Evolutionary conservation across 1,140 invertebrate genomes (phyloP).

Genomic region (Dysdera silvatica): DNA sequence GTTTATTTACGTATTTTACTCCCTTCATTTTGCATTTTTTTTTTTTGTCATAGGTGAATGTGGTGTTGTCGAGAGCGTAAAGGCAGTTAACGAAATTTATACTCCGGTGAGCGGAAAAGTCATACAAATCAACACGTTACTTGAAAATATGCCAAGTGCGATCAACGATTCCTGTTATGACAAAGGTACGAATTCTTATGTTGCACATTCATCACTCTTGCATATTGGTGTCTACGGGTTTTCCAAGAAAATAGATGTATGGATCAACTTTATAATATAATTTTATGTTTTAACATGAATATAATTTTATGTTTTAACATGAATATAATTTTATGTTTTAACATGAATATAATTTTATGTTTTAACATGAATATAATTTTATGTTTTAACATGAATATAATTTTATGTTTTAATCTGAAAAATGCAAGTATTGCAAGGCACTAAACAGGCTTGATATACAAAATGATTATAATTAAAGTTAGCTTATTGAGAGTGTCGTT

Average conservation of each 20-base stretch:
- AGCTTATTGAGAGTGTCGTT: too few species aligned
- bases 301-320: not conserved
- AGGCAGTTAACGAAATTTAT: conserved; percentile 86
- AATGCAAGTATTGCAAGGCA: too few species aligned
- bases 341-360: too few species aligned
- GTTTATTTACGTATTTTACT: not conserved
- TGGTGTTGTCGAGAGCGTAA: conserved; percentile 93
- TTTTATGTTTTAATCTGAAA: too few species aligned
- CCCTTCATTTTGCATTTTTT: not conserved
- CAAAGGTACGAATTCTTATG: conserved; percentile 55
- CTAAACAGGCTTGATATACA: too few species aligned
- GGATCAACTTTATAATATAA: not conserved
- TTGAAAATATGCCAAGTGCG: conserved; percentile 72
- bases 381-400: too few species aligned
- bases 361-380: too few species aligned
- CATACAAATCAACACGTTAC: conserved; percentile 67
- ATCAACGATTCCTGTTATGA: conserved; percentile 89
- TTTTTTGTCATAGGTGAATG: conserved; percentile 62
- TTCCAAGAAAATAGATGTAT: too few species aligned
- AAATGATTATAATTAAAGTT: too few species aligned
- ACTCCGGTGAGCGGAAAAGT: conserved; percentile 83
- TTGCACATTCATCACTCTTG: too few species aligned
- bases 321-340: not conserved
- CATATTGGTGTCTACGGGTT: too few species aligned
- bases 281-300: not conserved